Base-by-base conservation (phyloP, 2,113 vertebrate species). In the Lipophrys pholis region DNA sequence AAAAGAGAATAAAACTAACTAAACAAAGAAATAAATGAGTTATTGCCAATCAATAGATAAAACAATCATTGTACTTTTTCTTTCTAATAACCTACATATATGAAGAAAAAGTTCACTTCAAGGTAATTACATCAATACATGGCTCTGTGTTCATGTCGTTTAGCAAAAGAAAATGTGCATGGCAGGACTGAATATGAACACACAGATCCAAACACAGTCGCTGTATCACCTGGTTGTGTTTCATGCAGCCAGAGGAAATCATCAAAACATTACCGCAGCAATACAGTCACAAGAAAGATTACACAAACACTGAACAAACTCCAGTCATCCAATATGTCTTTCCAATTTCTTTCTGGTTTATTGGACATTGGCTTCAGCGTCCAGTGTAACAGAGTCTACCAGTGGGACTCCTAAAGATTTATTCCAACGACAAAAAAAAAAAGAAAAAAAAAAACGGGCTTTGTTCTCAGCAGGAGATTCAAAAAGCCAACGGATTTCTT, bases 381-480 rank as follows among this genome's bases (percentile, higher is more conserved):
- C 53, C 39, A 54, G 51, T 57, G 39, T 40, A 40, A 40, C 73
- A 64, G 51, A n/a, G 43, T 1, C 3, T 17, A 57, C 45, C 43
- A 38, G 45, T 43, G 74, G 66, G 74, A 58, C 39, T 58, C 75
- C 52, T 5, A 30, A 54, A 63, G 36, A 77, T 73, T 62, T 54
- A 73, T 77, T 50, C 57, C 49, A 64, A 11, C 36, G 6, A 51
- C 11, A 6, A 46, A 15, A 46, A 46, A 65, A 10, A 39, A 69
- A 57, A 0, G 21, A n/a, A n/a, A n/a, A n/a, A 6, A 46, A 15
- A 46, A 46, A 65, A 10, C 30, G 36, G 30, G 9, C 15, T 36
- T 41, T 51, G 16, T 14, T 59, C 9, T 39, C 49, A 17, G 40
- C 8, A 51, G 12, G 58, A 69, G 65, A n/a, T 64, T 61, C 36